Base-by-base conservation (phyloP, 2,797 vertebrate species). In the Urophycis tenuis region DNA sequence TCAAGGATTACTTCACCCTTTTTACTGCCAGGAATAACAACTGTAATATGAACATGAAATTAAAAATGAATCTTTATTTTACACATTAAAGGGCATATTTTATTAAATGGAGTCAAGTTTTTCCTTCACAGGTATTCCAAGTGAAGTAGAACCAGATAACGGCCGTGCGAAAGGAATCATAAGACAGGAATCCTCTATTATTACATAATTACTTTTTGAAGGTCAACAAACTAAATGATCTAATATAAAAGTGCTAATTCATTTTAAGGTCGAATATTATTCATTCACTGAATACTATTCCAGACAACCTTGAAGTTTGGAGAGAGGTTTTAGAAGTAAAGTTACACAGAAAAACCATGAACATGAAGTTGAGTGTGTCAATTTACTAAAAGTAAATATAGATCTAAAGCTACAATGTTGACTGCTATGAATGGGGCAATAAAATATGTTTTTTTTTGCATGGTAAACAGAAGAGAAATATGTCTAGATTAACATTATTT, bases 361-460 rank as follows among this genome's bases (percentile, higher is more conserved):
- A 60, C 25, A n/a, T 25, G 53, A 60, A 60, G 53, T 60, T 60
- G 22, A 60, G 60, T 29, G n/a, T 25, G 53, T 67, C 60, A 67
- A 67, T 67, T 67, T 29, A 29, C 60, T 70, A 31, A 71, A 71
- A 71, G 69, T 33, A 31, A 71, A 71, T 31, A 71, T 85, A 88
- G 86, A 88, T 85, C 83, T 87, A 89, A 84, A 81, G 83, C 87
- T 90, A 91, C 90, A 91, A 87, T 86, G 84, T 78, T 75, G 49
- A 88, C 86, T 86, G 83, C 91, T 85, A 91, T 88, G 89, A 83
- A 87, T 84, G 87, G 84, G 84, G 87, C 89, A 88, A 80, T 85
- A 89, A 77, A 83, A 87, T 92, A 90, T 85, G 89, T 86, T 88
- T 90, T 88, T 90, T 86, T 87, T 85, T 79, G 81, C 87, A 93